phyloP scores from a whole-genome alignment of 1,140 invertebrate genomes.

The Drosophila aff. region DNA sequence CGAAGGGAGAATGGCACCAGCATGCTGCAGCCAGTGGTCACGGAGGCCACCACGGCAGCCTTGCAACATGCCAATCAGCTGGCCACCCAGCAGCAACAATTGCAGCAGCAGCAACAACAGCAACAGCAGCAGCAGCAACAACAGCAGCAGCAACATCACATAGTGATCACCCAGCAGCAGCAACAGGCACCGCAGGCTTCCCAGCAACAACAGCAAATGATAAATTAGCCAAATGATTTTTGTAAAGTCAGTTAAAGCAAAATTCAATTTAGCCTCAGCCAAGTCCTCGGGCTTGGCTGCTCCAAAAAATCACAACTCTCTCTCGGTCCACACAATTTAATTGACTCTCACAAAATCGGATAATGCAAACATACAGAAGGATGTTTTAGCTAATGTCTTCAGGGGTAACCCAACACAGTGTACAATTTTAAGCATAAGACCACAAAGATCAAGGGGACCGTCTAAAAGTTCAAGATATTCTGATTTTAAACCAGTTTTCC shows the following conservation, averaged over 20 bases:
- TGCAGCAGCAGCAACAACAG: slow-evolving; percentile 64
- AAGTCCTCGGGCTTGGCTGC: slow-evolving; percentile 13
- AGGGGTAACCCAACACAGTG: slow-evolving; percentile 29
- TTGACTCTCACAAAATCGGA: slow-evolving; percentile 80
- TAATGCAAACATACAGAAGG: slow-evolving; percentile 37
- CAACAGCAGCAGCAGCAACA: slow-evolving; percentile 70
- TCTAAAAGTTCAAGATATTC: not conserved
- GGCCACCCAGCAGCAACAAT: slow-evolving; percentile 62
- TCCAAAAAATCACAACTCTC: slow-evolving; percentile 22
- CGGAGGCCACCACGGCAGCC: slow-evolving; percentile 71
- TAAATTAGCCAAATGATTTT: slow-evolving; percentile 85
- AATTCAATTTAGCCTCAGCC: slow-evolving; percentile 56
- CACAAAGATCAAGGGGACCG: slow-evolving; percentile 15
- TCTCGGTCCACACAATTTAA: slow-evolving; percentile 76
- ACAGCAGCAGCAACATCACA: slow-evolving; percentile 73
- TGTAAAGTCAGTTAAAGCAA: slow-evolving; percentile 84
- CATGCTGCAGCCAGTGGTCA: slow-evolving; percentile 79
- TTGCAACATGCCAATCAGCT: slow-evolving; percentile 72
- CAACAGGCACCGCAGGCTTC: slow-evolving; percentile 42
- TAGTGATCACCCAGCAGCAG: slow-evolving; percentile 71
- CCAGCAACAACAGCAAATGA: slow-evolving; percentile 78
- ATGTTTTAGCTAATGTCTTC: slow-evolving; percentile 50
- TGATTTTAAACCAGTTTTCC: too few relatives aligned
- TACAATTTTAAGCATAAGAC: slow-evolving; percentile 26
- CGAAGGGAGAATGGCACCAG: slow-evolving; percentile 77